Base-by-base conservation (phyloP, 2,113 vertebrate genomes). In the cattle (Bos taurus) region DNA sequence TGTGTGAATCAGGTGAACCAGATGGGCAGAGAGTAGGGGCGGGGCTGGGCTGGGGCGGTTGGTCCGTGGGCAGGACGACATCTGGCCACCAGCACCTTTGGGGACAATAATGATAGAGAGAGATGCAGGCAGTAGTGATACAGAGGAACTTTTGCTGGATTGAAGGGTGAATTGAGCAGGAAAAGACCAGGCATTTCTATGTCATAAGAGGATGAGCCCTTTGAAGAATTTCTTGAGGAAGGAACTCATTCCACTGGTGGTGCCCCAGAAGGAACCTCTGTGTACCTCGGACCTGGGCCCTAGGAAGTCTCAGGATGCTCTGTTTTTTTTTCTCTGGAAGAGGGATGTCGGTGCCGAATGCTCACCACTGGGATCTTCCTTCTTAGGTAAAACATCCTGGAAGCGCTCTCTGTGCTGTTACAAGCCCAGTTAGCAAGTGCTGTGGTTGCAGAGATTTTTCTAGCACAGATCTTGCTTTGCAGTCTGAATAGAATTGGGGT, bases 361-460 rank as follows among this genome's bases (percentile, higher is more conserved):
- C 74, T 54, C 40, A 40, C 46, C 11, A 1, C 2, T 6, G 40
- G 36, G 26, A 19, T 48, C n/a, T 62, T 59, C 52, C 56, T 83
- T 23, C 9, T 33, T 50, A 25, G 74, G 92, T 26, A 43, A 60
- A 62, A 30, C 2, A 10, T 25, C 36, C 48, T 2, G 0, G 59
- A 48, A 67, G n/a, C 30, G 4, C 57, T 30, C 3, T 30, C n/a
- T 43, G 26, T 43, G 74, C 60, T 14, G 40, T 14, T 26, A 4
- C 16, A 50, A 2, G 36, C 59, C 36, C 25, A 30, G 30, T 56
- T 56, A 60, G n/a, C 64, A 8, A 36, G 33, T 9, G 23, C 36
- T 62, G 30, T 78, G 57, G 59, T 17, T 19, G 17, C n/a, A n/a
- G 88, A 78, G 77, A n/a, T 59, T 91, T 80, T 94, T 59, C 43